Evolutionary conservation across 2,797 vertebrate genomes (phyloP), one percentile per base, ranked within the genome.

Genomic region (Pygocentrus nattereri): DNA sequence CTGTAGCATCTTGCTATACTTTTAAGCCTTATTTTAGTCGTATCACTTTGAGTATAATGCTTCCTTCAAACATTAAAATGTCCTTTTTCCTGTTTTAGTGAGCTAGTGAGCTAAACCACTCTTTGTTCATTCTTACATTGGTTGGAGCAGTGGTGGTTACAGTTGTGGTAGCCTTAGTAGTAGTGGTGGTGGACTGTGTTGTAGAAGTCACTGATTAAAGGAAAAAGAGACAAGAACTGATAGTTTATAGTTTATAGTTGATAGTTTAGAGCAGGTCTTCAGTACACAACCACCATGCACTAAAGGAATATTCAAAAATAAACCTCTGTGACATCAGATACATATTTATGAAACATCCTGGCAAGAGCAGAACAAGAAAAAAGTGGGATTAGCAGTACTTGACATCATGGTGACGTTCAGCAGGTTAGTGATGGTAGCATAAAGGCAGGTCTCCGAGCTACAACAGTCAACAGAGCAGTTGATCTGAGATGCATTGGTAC

Each of bases 381-480:
- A 78, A 41, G 4, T 1, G 13, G 15, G 19, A 49, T n/a, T 38
- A 69, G 16, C 1, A 74, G n/a, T 87, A 95, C 94, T 91, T 90
- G 91, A 76, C 5, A 77, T 83, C 5, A 77, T 83, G 11, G 15
- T 74, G 30, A 82, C 82, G 30, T 16, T 67, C 0, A 83, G 92
- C 88, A 95, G 88, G 0, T 62, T 88, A 44, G 82, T 80, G 1
- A 95, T 87, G 0, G 44, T 92, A 69, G 70, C 62, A 0, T 84
- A 93, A 83, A 96, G 91, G 89, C 96, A 98, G 68, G 82, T 90
- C 0, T 92, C 85, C 1, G 83, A 61, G 21, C 87, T 76, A 73
- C 94, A 97, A 89, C 96, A 96, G 3, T 83, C 80, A 68, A 93
- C 65, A 10, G 85, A 70, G 31, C 96, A 97, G 70, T 76, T 80